Percentiles rank a stretch among this genome's conserved stretches.
These are phyloP conservation scores for Oasisia sp. DNA, from an alignment of 2,888 invertebrate genomes.

Conservation along the genomic window DNA sequence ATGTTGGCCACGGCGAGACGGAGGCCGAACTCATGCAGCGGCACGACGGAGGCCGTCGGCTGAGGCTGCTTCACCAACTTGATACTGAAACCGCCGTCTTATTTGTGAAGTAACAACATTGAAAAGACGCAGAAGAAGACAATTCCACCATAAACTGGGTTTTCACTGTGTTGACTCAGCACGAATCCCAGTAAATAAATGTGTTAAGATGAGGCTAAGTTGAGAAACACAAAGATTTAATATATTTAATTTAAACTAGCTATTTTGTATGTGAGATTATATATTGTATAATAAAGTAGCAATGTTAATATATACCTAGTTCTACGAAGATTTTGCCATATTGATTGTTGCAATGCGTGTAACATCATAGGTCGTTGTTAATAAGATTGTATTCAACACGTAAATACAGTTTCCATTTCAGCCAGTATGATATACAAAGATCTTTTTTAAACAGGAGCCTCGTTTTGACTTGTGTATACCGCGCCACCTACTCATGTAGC, in stretches of 20 bases:
- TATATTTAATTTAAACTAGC: background rate
- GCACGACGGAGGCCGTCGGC: background rate
- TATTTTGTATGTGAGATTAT: too few species aligned
- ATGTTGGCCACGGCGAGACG: background rate
- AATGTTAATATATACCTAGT: too few species aligned
- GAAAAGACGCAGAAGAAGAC: background rate
- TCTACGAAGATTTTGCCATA: too few species aligned
- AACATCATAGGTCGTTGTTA: too few species aligned
- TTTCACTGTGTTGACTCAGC: background rate
- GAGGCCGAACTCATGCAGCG: background rate
- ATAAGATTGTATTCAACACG: background rate
- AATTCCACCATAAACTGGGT: background rate
- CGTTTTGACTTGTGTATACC: background rate
- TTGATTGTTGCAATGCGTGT: too few species aligned
- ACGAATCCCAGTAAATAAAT: background rate
- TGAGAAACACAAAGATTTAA: background rate
- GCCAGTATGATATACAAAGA: too few species aligned
- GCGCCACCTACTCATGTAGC: background rate
- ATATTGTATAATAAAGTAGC: too few species aligned
- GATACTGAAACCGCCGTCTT: background rate
- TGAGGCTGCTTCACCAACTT: background rate
- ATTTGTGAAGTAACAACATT: background rate
- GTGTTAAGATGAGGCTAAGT: background rate
- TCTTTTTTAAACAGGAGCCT: background rate
- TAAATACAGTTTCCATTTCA: background rate